Percentiles rank a stretch among this genome's conserved stretches.
phyloP scores from a whole-genome alignment of 2,888 invertebrate species.

The Arrhopalites spinosus region DNA sequence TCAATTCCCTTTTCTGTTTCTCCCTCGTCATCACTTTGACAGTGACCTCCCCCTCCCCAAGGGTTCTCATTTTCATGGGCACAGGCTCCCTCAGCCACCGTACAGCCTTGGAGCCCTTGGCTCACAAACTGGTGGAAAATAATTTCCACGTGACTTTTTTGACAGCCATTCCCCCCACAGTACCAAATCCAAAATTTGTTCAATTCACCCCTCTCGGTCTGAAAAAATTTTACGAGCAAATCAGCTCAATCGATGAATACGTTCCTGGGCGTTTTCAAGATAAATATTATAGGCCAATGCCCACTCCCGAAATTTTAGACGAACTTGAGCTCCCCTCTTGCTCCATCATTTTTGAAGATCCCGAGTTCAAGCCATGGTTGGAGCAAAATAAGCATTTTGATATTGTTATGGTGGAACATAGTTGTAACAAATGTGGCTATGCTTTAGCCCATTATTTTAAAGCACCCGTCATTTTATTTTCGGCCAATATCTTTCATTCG shows the following conservation, averaged over 20 bases:
- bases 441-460: too few species aligned
- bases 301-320: not conserved
- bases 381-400: slow-evolving; percentile 2
- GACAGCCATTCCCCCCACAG: not conserved
- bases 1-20: too few species aligned
- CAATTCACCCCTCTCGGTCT: not conserved
- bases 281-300: not conserved
- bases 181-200: not conserved
- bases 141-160: slow-evolving; percentile 14
- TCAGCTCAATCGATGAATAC: not conserved
- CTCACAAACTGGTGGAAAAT: slow-evolving; percentile 13
- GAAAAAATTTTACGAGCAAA: too few species aligned
- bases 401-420: not conserved
- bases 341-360: not conserved
- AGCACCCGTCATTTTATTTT: too few species aligned
- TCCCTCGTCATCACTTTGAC: too few species aligned
- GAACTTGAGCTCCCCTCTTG: not conserved
- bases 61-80: too few species aligned
- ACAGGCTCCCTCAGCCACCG: too few species aligned
- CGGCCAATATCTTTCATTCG: too few species aligned
- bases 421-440: too few species aligned
- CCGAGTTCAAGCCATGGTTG: not conserved
- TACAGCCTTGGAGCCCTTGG: slow-evolving; percentile 5
- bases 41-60: too few species aligned
- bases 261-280: not conserved